phyloP scores from a whole-genome alignment of 2,888 invertebrate genomes.

The Habroteleia sp. region DNA sequence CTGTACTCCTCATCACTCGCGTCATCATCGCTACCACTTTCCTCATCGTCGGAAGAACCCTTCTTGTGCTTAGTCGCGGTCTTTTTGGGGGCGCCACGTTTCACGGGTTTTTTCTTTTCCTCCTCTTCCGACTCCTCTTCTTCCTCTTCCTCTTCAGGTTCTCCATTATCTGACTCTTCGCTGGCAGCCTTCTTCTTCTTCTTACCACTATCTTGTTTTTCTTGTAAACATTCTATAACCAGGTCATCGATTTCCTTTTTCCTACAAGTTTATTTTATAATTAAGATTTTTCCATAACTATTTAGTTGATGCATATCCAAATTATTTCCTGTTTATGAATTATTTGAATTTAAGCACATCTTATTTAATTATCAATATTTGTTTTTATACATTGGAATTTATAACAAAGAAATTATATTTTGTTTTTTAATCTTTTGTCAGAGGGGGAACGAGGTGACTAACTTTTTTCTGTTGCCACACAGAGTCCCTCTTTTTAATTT shows the following conservation, averaged over 20 bases:
- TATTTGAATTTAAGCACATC: too few species aligned
- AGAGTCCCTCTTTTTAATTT: slow-evolving; percentile 77
- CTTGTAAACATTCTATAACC: slow-evolving; percentile 88
- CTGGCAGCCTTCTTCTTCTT: slow-evolving; percentile 81
- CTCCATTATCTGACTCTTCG: slow-evolving; percentile 82
- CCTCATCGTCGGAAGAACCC: slow-evolving; percentile 82
- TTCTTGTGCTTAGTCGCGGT: slow-evolving; percentile 82
- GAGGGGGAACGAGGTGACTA: slow-evolving; percentile 79
- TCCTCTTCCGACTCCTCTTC: slow-evolving; percentile 79
- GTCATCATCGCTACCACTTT: slow-evolving; percentile 82
- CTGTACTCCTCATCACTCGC: slow-evolving; percentile 84
- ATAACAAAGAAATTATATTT: too few species aligned
- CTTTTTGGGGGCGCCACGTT: slow-evolving; percentile 83
- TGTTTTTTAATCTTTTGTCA: too few species aligned
- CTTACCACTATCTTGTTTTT: slow-evolving; percentile 80
- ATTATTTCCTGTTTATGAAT: too few species aligned
- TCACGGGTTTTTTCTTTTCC: slow-evolving; percentile 83
- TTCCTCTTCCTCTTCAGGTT: slow-evolving; percentile 81
- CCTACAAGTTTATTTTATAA: slow-evolving; percentile 81
- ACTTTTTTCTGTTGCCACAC: slow-evolving; percentile 71
- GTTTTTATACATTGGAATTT: too few species aligned
- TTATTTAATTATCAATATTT: too few species aligned
- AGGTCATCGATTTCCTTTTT: slow-evolving; percentile 94
- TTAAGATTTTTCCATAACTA: too few species aligned
- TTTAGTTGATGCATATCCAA: too few species aligned